These are phyloP conservation scores for Phyllopteryx taeniolatus DNA, from an alignment of 2,113 vertebrate genomes.

Conservation along the genomic window DNA sequence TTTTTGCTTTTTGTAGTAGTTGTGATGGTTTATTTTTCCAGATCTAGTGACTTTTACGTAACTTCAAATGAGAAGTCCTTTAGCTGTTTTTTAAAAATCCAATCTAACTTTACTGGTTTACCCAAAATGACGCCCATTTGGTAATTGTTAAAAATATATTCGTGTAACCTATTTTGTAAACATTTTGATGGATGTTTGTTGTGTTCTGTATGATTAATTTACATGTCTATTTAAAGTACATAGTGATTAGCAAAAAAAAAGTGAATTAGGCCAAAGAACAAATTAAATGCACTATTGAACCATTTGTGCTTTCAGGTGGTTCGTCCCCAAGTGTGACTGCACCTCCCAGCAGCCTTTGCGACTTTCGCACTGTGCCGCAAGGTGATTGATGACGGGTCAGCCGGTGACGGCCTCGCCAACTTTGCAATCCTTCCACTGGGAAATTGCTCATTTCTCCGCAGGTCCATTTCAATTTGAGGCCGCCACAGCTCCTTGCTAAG, in stretches of 20 bases:
- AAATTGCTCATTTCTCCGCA: constrained; percentile 9
- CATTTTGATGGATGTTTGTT: not conserved
- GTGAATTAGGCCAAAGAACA: not conserved
- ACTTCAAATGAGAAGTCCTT: too few species aligned
- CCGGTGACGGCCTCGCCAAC: constrained; percentile 1
- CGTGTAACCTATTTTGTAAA: too few species aligned
- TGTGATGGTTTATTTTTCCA: too few species aligned
- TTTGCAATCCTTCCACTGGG: constrained; percentile 8
- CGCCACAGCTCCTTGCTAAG: not conserved
- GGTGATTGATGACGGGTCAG: constrained; percentile 12
- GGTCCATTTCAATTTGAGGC: constrained; percentile 7
- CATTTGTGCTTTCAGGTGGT: not conserved
- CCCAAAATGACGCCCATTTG: too few species aligned
- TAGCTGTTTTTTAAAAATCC: too few species aligned
- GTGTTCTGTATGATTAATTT: not conserved
- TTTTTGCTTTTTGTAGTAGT: too few species aligned
- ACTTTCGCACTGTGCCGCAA: not conserved
- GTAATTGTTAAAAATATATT: too few species aligned
- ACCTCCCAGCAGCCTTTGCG: not conserved
- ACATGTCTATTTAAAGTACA: not conserved
- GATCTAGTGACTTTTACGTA: too few species aligned
- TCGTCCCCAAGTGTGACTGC: not conserved
- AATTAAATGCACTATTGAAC: not conserved
- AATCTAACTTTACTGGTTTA: too few species aligned
- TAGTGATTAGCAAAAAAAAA: not conserved